Percentiles rank a stretch among this genome's conserved stretches.
These are phyloP conservation scores for Lasioglossum albipes DNA, from an alignment of 1,140 invertebrate species.

Conservation along the genomic window DNA sequence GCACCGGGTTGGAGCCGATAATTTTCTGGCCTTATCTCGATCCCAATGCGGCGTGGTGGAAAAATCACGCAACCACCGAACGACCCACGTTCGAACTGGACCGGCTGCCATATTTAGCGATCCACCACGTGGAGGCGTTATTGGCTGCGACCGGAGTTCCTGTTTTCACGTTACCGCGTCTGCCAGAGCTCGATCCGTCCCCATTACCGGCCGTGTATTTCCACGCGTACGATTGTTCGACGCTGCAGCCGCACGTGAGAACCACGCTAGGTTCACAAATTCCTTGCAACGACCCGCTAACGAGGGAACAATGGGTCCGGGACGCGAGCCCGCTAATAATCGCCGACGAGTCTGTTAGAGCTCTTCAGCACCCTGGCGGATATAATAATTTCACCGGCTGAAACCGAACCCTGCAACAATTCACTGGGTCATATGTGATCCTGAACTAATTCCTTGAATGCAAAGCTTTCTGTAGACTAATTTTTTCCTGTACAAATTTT, in stretches of 20 bases:
- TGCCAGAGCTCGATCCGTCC: slow-evolving; percentile 44
- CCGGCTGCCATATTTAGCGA: slow-evolving; percentile 50
- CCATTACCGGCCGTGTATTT: slow-evolving; percentile 42
- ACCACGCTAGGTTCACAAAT: slow-evolving; percentile 23
- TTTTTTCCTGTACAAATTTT: no score
- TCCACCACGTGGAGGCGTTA: slow-evolving; percentile 55
- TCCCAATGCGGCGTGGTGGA: slow-evolving; percentile 6
- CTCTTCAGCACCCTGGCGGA: background rate
- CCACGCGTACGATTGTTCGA: slow-evolving; percentile 45
- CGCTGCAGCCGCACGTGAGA: slow-evolving; percentile 45
- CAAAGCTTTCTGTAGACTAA: no score
- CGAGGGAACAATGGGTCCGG: slow-evolving; percentile 23
- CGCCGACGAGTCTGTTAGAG: slow-evolving; percentile 14
- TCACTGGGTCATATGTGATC: no score
- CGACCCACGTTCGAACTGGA: slow-evolving; percentile 47
- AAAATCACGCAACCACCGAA: slow-evolving; percentile 43
- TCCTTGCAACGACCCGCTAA: slow-evolving; percentile 34
- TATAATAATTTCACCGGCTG: slow-evolving; percentile 5
- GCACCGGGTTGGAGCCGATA: background rate
- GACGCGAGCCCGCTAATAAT: slow-evolving; percentile 25
- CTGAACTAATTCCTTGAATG: no score
- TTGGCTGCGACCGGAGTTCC: slow-evolving; percentile 51
- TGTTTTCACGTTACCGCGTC: slow-evolving; percentile 47
- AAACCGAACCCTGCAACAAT: background rate
- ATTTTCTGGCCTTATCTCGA: slow-evolving; percentile 42